Evolutionary conservation across 30 jellyfish, hydroid and myxozoan species (phyloP).

Genomic region (Aurelia sp.): DNA sequence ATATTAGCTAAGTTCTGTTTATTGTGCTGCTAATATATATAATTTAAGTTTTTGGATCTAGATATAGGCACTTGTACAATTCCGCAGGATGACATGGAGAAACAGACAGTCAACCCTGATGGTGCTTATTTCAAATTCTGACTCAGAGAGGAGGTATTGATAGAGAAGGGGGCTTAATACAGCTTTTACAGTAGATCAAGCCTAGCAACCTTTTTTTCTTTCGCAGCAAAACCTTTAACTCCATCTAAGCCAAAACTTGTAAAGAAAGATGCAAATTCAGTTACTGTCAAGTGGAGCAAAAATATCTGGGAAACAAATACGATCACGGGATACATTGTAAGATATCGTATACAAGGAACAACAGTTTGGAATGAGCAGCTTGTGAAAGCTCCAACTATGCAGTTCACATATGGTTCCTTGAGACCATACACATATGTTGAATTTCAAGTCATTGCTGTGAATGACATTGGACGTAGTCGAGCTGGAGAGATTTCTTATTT

Average conservation of each 20-base stretch:
- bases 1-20: no score
- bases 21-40: no score
- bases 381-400: constrained; percentile 33
- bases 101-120: no score
- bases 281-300: constrained; percentile 65
- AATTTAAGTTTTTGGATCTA: no score
- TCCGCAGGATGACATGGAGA: no score
- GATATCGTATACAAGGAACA: constrained; percentile 46
- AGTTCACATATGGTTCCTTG: constrained; percentile 40
- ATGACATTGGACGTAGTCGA: constrained; percentile 55
- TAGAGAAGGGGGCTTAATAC: no score
- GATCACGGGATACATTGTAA: constrained; percentile 61
- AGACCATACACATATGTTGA: constrained; percentile 67
- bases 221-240: constrained; percentile 65
- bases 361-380: constrained; percentile 47
- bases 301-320: constrained; percentile 23
- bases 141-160: no score
- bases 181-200: no score
- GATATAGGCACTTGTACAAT: no score
- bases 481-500: constrained; percentile 37
- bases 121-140: no score
- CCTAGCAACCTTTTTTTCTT: neutral
- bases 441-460: constrained; percentile 64
- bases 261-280: constrained; percentile 35
- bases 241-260: constrained; percentile 63